Evolutionary conservation across 2,797 vertebrate genomes (phyloP).

Genomic region (Nannoperca obscura): DNA sequence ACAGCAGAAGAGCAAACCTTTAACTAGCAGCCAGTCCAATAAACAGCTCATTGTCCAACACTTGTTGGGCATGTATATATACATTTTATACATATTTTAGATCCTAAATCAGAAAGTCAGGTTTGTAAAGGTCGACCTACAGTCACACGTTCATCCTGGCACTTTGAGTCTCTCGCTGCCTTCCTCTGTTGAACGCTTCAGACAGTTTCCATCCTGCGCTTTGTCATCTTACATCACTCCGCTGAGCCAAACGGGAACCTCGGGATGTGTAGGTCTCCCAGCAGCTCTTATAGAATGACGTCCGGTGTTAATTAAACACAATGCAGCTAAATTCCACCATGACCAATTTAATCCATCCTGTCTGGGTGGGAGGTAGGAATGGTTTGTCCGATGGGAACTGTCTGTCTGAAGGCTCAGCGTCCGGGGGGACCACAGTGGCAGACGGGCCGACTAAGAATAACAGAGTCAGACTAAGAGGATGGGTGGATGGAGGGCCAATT

Average conservation of each 20-base stretch:
- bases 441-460: conserved; percentile 71
- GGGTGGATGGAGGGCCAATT: conserved; percentile 60
- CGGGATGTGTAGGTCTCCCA: conserved; percentile 57
- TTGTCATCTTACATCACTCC: conserved; percentile 37
- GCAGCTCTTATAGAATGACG: conserved; percentile 68
- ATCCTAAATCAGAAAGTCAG: background rate
- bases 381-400: conserved; percentile 63
- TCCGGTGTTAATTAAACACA: conserved; percentile 75
- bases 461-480: conserved; percentile 55
- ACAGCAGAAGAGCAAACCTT: background rate
- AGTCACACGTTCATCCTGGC: background rate
- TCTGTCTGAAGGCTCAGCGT: conserved; percentile 50
- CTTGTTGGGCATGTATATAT: background rate
- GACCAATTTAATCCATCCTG: conserved; percentile 72
- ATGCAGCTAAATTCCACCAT: conserved; percentile 68
- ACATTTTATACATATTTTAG: too few species aligned
- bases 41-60: background rate
- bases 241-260: conserved; percentile 38
- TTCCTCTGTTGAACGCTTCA: conserved; percentile 9
- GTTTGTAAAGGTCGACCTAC: background rate
- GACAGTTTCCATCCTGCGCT: conserved; percentile 50
- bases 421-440: conserved; percentile 64
- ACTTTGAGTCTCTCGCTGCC: background rate
- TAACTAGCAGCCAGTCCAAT: background rate
- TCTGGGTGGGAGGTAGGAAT: conserved; percentile 48